Conservation (phyloP, 2,113 vertebrate species). For the Dicerorhinus sumatrensis region DNA sequence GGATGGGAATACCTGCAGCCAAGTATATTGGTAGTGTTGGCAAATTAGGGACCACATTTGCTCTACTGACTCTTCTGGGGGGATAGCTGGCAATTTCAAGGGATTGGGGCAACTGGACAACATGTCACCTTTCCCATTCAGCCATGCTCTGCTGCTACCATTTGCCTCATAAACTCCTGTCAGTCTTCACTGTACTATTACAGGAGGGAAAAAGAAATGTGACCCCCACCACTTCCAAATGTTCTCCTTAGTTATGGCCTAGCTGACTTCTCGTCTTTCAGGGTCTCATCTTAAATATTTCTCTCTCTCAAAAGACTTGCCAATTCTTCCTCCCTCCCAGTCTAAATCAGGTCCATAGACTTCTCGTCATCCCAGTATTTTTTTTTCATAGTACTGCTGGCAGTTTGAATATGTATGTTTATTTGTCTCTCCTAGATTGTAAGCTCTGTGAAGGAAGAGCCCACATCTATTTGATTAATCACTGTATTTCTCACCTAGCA, state of each 20-base stretch:
- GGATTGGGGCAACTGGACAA: neutral
- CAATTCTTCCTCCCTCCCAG: neutral
- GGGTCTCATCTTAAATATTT: neutral
- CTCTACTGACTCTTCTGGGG: neutral
- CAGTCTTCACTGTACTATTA: neutral
- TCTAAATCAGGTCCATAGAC: neutral
- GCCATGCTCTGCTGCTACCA: neutral
- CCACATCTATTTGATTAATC: neutral
- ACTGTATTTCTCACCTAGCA: neutral
- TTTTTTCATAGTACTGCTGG: neutral
- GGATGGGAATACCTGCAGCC: neutral
- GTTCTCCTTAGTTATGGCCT: neutral
- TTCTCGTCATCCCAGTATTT: neutral
- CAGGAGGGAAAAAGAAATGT: neutral
- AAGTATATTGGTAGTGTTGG: neutral
- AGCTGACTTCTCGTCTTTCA: neutral
- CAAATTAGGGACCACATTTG: neutral
- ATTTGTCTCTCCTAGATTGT: neutral
- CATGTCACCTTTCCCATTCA: neutral
- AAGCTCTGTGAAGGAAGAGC: no score
- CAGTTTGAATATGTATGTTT: neutral
- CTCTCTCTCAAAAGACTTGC: neutral
- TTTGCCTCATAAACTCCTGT: no score
- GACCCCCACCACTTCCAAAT: rapidly evolving
- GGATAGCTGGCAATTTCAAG: neutral